Percentiles rank a stretch among this genome's conserved stretches.
Evolutionary conservation across 1,140 invertebrate genomes (phyloP).

Genomic region (Musca vetustissima): DNA sequence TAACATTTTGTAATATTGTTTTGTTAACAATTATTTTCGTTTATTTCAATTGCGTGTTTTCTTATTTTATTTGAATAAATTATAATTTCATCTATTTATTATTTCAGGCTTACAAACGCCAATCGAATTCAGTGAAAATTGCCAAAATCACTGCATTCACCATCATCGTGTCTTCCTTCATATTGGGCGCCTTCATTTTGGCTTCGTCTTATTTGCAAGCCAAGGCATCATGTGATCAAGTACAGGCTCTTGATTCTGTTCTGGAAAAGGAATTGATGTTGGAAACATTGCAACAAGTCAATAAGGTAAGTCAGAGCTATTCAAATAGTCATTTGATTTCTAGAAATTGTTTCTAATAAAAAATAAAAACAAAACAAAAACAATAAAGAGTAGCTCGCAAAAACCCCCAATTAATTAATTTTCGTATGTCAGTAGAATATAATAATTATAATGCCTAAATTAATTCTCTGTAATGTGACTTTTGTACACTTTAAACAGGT

Average conservation of each 20-base stretch:
- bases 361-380: too few species aligned
- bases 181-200: slow-evolving; percentile 77
- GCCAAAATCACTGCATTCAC: slow-evolving; percentile 78
- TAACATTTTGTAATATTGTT: background rate
- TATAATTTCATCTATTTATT: slow-evolving; percentile 1
- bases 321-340: background rate
- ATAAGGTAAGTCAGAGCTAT: slow-evolving; percentile 53
- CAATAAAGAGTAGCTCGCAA: too few species aligned
- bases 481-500: too few species aligned
- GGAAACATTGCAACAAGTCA: slow-evolving; percentile 63
- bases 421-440: too few species aligned
- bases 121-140: slow-evolving; percentile 76
- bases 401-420: too few species aligned
- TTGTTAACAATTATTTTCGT: background rate
- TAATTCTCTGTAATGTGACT: too few species aligned
- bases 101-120: slow-evolving; percentile 73
- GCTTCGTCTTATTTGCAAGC: slow-evolving; percentile 80
- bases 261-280: slow-evolving; percentile 66
- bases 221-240: slow-evolving; percentile 69
- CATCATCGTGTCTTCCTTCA: slow-evolving; percentile 72
- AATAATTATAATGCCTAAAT: too few species aligned
- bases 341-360: background rate
- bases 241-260: slow-evolving; percentile 64
- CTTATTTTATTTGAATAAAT: too few species aligned
- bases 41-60: too few species aligned